These are phyloP conservation scores for Calliopum simillimum DNA, from an alignment of 2,888 invertebrate genomes.

Conservation along the genomic window DNA sequence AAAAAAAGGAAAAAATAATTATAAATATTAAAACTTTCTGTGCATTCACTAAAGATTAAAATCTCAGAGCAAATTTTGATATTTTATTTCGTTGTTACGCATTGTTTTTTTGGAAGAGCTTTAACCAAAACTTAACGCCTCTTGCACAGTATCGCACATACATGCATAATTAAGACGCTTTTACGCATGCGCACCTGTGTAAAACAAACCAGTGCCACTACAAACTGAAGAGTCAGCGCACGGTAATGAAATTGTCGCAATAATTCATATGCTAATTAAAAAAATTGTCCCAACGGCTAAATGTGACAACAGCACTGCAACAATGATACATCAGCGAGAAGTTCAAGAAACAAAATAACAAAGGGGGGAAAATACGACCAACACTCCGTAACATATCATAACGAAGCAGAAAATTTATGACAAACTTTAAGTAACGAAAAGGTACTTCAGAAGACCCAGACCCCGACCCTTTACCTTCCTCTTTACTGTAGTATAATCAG, in stretches of 20 bases:
- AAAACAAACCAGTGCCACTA: constrained; percentile 12
- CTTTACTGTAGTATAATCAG: not conserved
- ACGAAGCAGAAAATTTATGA: constrained; percentile 54
- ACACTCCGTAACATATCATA: constrained; percentile 44
- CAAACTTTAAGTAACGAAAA: constrained; percentile 36
- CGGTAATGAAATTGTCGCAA: constrained; percentile 51
- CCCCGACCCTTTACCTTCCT: not conserved
- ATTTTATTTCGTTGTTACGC: not conserved
- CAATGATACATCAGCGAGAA: constrained; percentile 31
- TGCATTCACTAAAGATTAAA: constrained; percentile 17
- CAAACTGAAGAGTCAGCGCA: constrained; percentile 30
- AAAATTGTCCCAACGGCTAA: constrained; percentile 45
- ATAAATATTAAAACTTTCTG: constrained; percentile 4
- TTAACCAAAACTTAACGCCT: constrained; percentile 46
- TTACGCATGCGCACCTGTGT: constrained; percentile 53
- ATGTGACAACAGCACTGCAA: constrained; percentile 45
- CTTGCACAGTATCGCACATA: constrained; percentile 47
- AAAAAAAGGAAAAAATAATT: too few species aligned
- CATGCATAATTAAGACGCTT: constrained; percentile 54
- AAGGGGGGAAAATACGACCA: not conserved
- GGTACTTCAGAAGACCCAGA: not conserved
- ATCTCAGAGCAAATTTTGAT: constrained; percentile 6
- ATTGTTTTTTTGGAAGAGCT: constrained; percentile 7
- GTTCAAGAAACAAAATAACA: constrained; percentile 5
- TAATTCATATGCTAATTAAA: constrained; percentile 53